These are phyloP conservation scores for Netelia melanura DNA, from an alignment of 2,888 invertebrate genomes.

Conservation along the genomic window DNA sequence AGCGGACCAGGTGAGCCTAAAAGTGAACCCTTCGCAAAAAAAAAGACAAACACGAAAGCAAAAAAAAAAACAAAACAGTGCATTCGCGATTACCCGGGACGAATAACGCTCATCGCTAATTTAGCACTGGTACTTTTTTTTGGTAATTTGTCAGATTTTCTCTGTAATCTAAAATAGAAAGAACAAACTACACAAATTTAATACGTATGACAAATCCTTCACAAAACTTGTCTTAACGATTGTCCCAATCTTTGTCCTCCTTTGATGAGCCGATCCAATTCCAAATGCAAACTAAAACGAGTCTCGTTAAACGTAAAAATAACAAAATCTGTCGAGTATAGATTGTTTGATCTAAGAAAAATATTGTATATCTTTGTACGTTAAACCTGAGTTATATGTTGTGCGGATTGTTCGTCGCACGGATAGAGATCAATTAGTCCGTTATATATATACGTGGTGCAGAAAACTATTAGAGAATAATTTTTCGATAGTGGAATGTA, in stretches of 20 bases:
- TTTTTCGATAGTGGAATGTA: slow-evolving; percentile 10
- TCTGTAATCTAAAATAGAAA: slow-evolving; percentile 27
- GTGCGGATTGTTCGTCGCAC: slow-evolving; percentile 60
- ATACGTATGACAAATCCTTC: neutral
- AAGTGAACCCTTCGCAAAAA: slow-evolving; percentile 68
- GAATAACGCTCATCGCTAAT: slow-evolving; percentile 29
- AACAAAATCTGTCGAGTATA: slow-evolving; percentile 4
- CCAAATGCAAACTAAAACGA: neutral
- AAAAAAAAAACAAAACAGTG: slow-evolving; percentile 37
- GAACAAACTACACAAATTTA: neutral
- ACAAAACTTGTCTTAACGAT: slow-evolving; percentile 9
- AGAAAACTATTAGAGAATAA: slow-evolving; percentile 1
- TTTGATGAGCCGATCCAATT: slow-evolving; percentile 16
- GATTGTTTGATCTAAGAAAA: slow-evolving; percentile 20
- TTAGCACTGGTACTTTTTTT: slow-evolving; percentile 33
- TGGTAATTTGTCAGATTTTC: slow-evolving; percentile 7
- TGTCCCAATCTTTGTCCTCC: neutral
- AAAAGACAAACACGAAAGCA: slow-evolving; percentile 32
- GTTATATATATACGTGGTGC: neutral
- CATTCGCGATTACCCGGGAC: slow-evolving; percentile 34
- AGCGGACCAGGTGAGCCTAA: slow-evolving; percentile 91
- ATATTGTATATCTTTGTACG: slow-evolving; percentile 23
- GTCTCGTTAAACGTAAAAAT: neutral
- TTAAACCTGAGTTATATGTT: slow-evolving; percentile 53
- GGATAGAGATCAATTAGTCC: slow-evolving; percentile 28